phyloP scores from a whole-genome alignment of 2,888 invertebrate species.

The Acronicta leporina region DNA sequence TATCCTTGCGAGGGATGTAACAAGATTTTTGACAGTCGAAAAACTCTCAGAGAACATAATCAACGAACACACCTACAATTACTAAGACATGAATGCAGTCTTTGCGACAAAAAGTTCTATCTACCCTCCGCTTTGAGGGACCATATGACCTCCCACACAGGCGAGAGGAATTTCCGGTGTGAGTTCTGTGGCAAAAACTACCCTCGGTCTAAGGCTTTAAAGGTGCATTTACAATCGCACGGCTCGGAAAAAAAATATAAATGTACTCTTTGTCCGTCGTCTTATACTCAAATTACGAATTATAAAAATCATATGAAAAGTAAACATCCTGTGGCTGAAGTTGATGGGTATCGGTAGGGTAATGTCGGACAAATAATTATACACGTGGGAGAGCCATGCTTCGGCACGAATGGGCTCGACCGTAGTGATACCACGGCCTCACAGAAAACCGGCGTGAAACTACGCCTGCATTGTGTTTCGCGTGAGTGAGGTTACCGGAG shows the following conservation, averaged over 20 bases:
- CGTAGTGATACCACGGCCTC: no score
- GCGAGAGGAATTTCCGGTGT: constrained; percentile 83
- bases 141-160: constrained; percentile 86
- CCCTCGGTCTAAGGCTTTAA: constrained; percentile 77
- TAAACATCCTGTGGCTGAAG: constrained; percentile 63
- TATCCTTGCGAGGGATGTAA: constrained; percentile 68
- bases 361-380: neutral
- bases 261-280: constrained; percentile 78
- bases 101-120: constrained; percentile 79
- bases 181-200: constrained; percentile 85
- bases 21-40: constrained; percentile 66
- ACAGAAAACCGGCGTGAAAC: no score
- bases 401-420: no score
- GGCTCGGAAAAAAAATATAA: constrained; percentile 81
- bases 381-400: no score
- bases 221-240: constrained; percentile 85
- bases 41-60: constrained; percentile 66
- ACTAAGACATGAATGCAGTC: constrained; percentile 74
- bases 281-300: constrained; percentile 84
- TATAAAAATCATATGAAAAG: constrained; percentile 83
- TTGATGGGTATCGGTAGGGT: constrained; percentile 23
- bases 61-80: constrained; percentile 64
- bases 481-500: no score
- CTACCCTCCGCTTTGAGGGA: constrained; percentile 74
- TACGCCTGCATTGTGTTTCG: no score